Evolutionary conservation across 2,113 vertebrate species (phyloP), one percentile per base, ranked within the genome.

Genomic region (Nothobranchius kuhntae): DNA sequence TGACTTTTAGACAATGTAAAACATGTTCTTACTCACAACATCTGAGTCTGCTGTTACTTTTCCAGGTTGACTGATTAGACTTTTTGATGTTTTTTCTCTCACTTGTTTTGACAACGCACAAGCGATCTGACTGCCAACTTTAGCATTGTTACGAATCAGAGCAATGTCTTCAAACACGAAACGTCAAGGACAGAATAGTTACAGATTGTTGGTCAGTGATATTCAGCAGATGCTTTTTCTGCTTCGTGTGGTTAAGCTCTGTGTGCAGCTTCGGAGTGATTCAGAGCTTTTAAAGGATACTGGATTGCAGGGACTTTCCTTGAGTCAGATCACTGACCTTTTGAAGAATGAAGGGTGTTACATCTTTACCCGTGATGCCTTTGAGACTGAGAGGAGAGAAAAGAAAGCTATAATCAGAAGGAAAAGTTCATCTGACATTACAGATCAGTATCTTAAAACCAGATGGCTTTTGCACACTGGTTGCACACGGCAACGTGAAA

Each of bases 91-190:
- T 68, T 53, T 78, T 44, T 76, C 53, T 38, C 68, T 86, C n/a
- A 46, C 84, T 15, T 86, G 83, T 56, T 90, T 87, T 60, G 90
- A 92, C 59, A 97, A 89, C 7, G 93, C 93, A 14, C 93, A 92
- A 9, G 95, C 94, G 75, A 97, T 95, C 63, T 92, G 90, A 73
- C 95, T 94, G 79, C 95, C 95, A 74, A 97, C 94, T 72, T 71
- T 93, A 46, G 95, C 95, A 1, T 97, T 97, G 83, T 96, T 97
- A 71, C 90, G 91, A 82, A 97, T 95, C 30, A 97, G 89, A 68
- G 94, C 93, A 58, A 96, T 94, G 69, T 97, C 96, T 96, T 68
- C 58, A 59, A 53, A 44, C 35, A 70, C 1, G 9, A 26, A n/a
- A 44, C 5, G 77, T 80, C 81, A 78, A 89, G 78, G 77, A 40